Evolutionary conservation across 2,113 vertebrate genomes (phyloP), one percentile per base, ranked within the genome.

Genomic region (Chionis minor): DNA sequence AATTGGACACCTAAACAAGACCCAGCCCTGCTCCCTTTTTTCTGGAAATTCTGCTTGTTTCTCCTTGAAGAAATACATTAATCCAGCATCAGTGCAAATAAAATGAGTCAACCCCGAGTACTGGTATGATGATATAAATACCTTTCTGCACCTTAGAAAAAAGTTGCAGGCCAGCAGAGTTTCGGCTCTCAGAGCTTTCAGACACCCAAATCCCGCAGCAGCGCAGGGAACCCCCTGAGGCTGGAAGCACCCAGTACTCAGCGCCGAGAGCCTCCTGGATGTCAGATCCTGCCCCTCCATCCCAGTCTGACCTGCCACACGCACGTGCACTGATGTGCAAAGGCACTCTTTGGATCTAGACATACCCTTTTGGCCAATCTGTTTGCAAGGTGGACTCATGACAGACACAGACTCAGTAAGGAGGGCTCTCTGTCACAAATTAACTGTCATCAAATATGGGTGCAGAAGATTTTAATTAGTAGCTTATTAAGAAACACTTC

Each of bases 401-500:
- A 26, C 12, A 86, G 72, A 91, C 62, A 71, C 12, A 73, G 61
- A 69, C n/a, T 70, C 44, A 87, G 6, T n/a, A 35, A 82, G 72
- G 73, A 81, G n/a, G 16, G 51, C 23, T 52, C 49, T 90, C 51
- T 73, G 54, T 85, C 52, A 42, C 81, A 92, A 85, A 92, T 21
- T 73, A 59, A 45, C 33, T 28, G 54, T 28, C 78, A 82, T 91
- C 82, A 92, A 93, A 77, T 54, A 88, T 2, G 17, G 26, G 10
- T 59, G 26, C 52, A 94, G 42, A 88, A 59, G 44, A 86, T 77
- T 92, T 91, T 94, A 95, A 95, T 94, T 90, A 87, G 77, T 73
- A 86, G 52, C 78, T 89, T 88, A 83, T 88, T 89, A 96, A 88
- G 65, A 92, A 95, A 75, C 38, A 81, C 73, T 83, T 96, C 71